These are phyloP conservation scores for Asarcornis scutulata DNA, from an alignment of 2,113 vertebrate species.

Conservation along the genomic window DNA sequence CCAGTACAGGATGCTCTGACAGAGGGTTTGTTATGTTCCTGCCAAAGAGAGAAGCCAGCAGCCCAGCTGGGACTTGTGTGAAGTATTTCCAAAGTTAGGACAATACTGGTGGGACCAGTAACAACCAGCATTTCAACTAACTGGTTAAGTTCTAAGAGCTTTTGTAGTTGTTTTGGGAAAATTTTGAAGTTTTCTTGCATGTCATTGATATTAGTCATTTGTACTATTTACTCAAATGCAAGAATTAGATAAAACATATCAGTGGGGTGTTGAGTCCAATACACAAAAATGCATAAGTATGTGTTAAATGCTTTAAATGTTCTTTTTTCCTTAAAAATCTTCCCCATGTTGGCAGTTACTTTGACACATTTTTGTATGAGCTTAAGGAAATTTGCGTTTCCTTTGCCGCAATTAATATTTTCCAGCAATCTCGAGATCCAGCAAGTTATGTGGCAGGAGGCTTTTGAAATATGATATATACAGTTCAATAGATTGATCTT, in stretches of 20 bases:
- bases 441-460: conserved; percentile 6
- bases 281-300: not conserved
- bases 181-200: not conserved
- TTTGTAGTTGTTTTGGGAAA: not conserved
- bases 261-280: not conserved
- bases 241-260: not conserved
- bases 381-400: not conserved
- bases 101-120: not conserved
- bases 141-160: not conserved
- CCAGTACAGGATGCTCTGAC: not conserved
- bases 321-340: not conserved
- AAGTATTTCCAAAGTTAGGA: not conserved
- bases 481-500: not conserved
- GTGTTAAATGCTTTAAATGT: not conserved
- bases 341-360: not conserved
- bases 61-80: not conserved
- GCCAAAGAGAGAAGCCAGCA: not conserved
- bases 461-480: conserved; percentile 32
- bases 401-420: conserved; percentile 9
- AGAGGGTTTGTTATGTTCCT: not conserved
- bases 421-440: not conserved
- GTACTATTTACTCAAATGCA: not conserved
- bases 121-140: not conserved
- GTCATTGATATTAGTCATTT: not conserved
- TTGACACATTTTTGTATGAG: not conserved